Conservation (phyloP, 2,797 vertebrate species). For the Eurystomus glaucurus region DNA sequence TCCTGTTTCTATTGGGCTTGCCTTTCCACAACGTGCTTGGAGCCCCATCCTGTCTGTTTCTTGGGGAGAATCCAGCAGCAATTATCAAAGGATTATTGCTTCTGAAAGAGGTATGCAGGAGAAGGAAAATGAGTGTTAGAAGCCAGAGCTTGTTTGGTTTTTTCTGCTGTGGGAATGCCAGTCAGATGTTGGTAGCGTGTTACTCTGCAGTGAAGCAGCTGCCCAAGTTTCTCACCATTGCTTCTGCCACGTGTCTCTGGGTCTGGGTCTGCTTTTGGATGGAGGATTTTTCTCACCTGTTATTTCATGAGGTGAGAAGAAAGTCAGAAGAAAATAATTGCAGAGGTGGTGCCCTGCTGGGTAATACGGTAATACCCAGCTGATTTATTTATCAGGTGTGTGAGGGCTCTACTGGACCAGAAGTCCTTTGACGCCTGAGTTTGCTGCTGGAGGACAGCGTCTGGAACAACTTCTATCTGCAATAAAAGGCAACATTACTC, state of each 20-base stretch:
- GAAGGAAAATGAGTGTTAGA: not conserved
- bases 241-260: accelerated
- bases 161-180: not conserved
- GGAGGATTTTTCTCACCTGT: not conserved
- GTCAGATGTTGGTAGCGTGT: not conserved
- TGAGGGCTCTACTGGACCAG: not conserved
- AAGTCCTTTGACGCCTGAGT: not conserved
- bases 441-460: not conserved
- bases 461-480: not conserved
- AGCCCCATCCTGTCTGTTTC: not conserved
- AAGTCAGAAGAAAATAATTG: conserved; percentile 17
- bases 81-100: not conserved
- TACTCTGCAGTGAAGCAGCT: not conserved
- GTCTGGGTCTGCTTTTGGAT: not conserved
- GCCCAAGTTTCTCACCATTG: not conserved
- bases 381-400: not conserved
- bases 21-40: not conserved
- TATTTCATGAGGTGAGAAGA: not conserved
- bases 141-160: not conserved
- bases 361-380: not conserved
- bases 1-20: not conserved
- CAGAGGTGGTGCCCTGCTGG: not conserved
- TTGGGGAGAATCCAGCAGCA: not conserved
- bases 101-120: not conserved
- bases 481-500: not conserved